Evolutionary conservation across 2,888 invertebrate genomes (phyloP), one percentile per base, ranked within the genome.

Genomic region (Stomorhina lunata): DNA sequence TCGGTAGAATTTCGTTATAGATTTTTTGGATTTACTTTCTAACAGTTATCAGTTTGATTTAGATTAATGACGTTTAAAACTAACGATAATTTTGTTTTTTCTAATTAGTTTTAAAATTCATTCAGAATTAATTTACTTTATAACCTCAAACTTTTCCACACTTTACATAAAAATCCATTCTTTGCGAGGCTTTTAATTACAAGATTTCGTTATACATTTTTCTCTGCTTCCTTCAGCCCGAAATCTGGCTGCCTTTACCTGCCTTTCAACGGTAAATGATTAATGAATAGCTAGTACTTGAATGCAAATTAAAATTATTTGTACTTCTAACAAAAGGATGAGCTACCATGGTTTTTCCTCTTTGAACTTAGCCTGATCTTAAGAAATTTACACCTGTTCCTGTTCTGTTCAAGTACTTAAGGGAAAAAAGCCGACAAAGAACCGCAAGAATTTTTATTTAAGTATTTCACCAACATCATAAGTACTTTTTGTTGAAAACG

Each of bases 331-430:
- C 17, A 68, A n/a, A n/a, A n/a, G n/a, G n/a, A n/a, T 37, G 50
- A 40, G 53, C n/a, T 20, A 29, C 45, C 27, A 53, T 27, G 27
- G 22, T 2, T 20, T 55, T 66, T 55, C 17, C 10, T n/a, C 7
- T 75, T 37, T 29, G 57, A 65, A 34, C 45, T 77, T 63, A 32
- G 37, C 37, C 43, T 27, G 34, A 61, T 53, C 50, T 53, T 53
- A 43, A 69, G 43, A 17, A 45, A 43, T 68, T 66, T 59, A 63
- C 55, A 65, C 22, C 40, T 55, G 53, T 53, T n/a, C n/a, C n/a
- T 50, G 15, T 45, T 29, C 29, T 61, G 22, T 45, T 3, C n/a
- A 2, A 27, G 1, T 12, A 34, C n/a, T 48, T 66, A 17, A 34
- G 50, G 48, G n/a, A 25, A 48, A 22, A 2, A 40, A 25, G 34